Conservation (phyloP, 2,797 vertebrate species). For the Vultur gryphus region DNA sequence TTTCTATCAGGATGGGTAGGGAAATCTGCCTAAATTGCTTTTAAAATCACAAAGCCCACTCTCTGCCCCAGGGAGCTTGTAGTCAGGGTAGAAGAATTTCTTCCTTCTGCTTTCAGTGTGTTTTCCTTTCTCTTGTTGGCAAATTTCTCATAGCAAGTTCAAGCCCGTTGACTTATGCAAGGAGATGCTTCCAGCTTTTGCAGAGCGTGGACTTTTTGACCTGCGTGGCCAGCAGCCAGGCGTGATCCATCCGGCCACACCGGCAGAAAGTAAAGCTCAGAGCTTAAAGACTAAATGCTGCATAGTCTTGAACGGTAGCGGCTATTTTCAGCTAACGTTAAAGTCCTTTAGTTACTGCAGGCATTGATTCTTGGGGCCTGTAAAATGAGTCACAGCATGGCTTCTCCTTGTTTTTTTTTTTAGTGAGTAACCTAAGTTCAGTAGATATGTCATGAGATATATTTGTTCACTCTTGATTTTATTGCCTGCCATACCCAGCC, state of each 20-base stretch:
- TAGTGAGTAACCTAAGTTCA: background rate
- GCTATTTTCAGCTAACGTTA: background rate
- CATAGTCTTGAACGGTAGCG: background rate
- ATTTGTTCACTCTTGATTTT: background rate
- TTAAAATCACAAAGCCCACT: background rate
- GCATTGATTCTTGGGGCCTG: background rate
- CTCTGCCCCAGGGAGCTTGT: background rate
- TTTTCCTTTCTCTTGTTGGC: background rate
- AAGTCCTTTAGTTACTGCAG: background rate
- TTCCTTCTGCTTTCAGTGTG: background rate
- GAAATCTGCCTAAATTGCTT: slow-evolving; percentile 1
- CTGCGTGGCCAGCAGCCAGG: background rate
- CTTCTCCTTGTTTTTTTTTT: background rate
- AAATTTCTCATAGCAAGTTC: background rate
- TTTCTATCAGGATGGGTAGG: background rate
- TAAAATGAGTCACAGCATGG: slow-evolving; percentile 6
- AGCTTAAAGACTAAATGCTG: background rate
- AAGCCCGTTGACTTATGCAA: background rate
- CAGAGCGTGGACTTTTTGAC: background rate
- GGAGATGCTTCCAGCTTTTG: background rate
- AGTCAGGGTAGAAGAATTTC: background rate
- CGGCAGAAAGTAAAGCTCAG: background rate
- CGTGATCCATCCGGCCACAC: background rate
- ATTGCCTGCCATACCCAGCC: background rate
- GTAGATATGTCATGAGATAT: background rate